phyloP scores from a whole-genome alignment of 1,140 invertebrate species.

The Ditylenchus dipsaci region DNA sequence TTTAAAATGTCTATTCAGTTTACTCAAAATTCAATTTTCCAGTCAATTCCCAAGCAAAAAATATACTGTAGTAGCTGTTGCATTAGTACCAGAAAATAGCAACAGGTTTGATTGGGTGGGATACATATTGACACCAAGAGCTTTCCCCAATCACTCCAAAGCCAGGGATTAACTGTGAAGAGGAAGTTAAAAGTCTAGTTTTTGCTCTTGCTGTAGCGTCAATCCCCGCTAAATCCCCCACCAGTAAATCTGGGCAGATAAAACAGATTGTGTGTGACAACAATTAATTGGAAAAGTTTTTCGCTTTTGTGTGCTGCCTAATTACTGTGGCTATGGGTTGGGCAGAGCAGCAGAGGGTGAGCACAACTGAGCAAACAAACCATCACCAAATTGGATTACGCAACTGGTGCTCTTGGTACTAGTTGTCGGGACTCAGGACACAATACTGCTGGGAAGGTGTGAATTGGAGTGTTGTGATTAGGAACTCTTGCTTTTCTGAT shows the following conservation, averaged over 20 bases:
- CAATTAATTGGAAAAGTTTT: background rate
- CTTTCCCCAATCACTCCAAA: too few species aligned
- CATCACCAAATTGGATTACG: conserved; percentile 9
- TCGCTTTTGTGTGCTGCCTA: background rate
- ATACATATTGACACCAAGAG: too few species aligned
- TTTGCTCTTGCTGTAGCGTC: background rate
- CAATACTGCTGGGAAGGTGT: background rate
- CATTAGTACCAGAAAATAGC: too few species aligned
- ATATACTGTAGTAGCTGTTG: too few species aligned
- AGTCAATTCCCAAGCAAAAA: too few species aligned
- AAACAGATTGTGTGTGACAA: background rate
- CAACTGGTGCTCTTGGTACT: background rate
- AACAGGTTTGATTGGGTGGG: too few species aligned
- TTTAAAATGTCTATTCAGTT: too few species aligned
- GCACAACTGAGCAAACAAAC: background rate
- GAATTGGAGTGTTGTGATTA: too few species aligned
- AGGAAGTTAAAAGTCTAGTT: too few species aligned
- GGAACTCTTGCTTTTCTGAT: too few species aligned
- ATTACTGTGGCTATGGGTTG: background rate
- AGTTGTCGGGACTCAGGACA: background rate
- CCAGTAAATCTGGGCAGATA: background rate
- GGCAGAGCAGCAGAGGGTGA: background rate
- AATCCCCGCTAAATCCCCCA: background rate
- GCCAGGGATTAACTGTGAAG: too few species aligned
- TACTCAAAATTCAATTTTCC: too few species aligned